Base-by-base conservation (phyloP, 1,140 invertebrate species). In the Drosophila pachea region DNA sequence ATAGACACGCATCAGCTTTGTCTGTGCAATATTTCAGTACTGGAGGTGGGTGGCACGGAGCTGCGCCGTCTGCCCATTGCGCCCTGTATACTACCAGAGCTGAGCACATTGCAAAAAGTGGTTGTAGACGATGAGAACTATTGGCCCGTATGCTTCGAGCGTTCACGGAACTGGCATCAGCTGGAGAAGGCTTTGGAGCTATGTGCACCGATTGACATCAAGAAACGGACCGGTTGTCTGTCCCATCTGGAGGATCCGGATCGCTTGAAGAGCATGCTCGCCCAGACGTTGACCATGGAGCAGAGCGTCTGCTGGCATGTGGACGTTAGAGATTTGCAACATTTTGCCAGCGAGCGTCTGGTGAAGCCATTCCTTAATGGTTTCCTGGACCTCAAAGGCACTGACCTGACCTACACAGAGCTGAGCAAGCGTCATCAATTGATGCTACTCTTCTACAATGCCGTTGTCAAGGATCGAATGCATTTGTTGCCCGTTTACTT, bases 161-260 rank as follows among this genome's bases (percentile, higher is more conserved):
- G 93, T 56, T 92, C 93, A 14, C 92, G 94, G 52, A 97, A 97
- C 89, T 97, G 96, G 95, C 92, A 95, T 74, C 92, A 94, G 53
- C 89, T 97, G 40, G 91, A 93, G 92, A 90, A 92, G 58, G 92
- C 96, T 61, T 86, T 97, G 8, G 89, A 92, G 53, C 92, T 93
- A 75, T 94, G 92, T 36, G 93, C 94, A 47, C 93, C 92, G 32
- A 90, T 98, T 9, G 93, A 94, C 82, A 94, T 98, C 0, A 98
- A 98, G 88, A 96, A 97, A 86, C 93, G 94, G 81, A 95, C 95
- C 11, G 97, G 97, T 3, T 96, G 95, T 89, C 91, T 98, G 2
- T 96, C 96, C 0, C 97, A 98, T 89, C 82, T 93, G 3, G 95
- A 96, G 89, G 97, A 98, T 91, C 96, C 96, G 9, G 93, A 96